These are phyloP conservation scores for Taxidea taxus DNA, from an alignment of 2,113 vertebrate species.

Conservation along the genomic window DNA sequence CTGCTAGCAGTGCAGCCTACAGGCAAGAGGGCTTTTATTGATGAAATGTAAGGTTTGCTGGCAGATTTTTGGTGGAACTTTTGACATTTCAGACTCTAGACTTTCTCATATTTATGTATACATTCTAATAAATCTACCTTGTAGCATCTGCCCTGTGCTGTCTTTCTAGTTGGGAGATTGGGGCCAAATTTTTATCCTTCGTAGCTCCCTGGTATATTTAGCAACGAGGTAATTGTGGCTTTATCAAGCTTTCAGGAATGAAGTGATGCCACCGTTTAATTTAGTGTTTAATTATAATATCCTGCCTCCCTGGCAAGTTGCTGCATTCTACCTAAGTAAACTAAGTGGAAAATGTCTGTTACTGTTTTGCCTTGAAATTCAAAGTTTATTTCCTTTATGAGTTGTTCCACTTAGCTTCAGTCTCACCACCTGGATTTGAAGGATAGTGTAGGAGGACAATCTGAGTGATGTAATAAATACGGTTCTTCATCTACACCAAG, in stretches of 20 bases:
- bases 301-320: conserved; percentile 36
- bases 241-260: conserved; percentile 29
- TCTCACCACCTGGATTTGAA: neutral
- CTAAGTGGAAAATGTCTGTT: conserved; percentile 39
- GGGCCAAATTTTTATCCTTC: conserved; percentile 46
- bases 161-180: conserved; percentile 42
- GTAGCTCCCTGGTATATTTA: conserved; percentile 35
- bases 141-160: neutral
- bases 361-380: conserved; percentile 22
- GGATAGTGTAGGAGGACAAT: neutral
- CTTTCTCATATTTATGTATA: conserved; percentile 51
- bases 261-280: conserved; percentile 58
- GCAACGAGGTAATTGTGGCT: neutral
- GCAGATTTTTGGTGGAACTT: neutral
- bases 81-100: neutral
- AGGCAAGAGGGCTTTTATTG: neutral
- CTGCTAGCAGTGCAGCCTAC: neutral
- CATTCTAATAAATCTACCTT: neutral
- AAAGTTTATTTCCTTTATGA: conserved; percentile 8
- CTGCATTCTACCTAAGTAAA: conserved; percentile 44
- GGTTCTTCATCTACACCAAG: neutral
- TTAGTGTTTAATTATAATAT: conserved; percentile 65
- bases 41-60: neutral
- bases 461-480: neutral
- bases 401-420: neutral